Conservation (phyloP, 2,888 invertebrate species). For the Ophraella communa region DNA sequence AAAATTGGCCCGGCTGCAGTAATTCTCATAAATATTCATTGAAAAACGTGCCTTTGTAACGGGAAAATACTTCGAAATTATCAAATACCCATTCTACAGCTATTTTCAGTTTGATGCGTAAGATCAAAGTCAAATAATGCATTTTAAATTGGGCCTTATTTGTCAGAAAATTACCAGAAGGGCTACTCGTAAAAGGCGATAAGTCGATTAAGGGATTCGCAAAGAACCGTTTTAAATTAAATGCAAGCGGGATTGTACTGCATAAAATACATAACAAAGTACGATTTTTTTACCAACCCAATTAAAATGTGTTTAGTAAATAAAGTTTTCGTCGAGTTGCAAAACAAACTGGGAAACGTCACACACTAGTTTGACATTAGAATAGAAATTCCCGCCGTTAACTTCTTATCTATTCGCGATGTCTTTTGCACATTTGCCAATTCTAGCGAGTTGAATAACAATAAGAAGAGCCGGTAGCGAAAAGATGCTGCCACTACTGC, state of each 20-base stretch:
- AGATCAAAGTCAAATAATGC: slow-evolving; percentile 38
- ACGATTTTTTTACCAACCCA: not conserved
- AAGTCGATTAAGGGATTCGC: slow-evolving; percentile 17
- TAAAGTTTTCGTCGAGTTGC: not conserved
- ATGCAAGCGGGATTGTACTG: not conserved
- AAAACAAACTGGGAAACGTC: too few relatives aligned
- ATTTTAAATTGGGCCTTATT: slow-evolving; percentile 27
- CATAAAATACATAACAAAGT: not conserved
- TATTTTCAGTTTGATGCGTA: slow-evolving; percentile 31
- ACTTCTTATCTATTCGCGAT: slow-evolving; percentile 56
- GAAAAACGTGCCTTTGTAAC: slow-evolving; percentile 43
- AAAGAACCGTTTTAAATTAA: not conserved
- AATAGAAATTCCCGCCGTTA: slow-evolving; percentile 46
- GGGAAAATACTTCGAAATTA: slow-evolving; percentile 40
- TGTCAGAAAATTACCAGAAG: slow-evolving; percentile 13
- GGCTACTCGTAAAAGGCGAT: slow-evolving; percentile 5
- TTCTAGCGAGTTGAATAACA: slow-evolving; percentile 55
- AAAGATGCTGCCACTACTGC: slow-evolving; percentile 45
- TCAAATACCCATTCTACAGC: slow-evolving; percentile 30
- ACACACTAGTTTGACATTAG: slow-evolving; percentile 4
- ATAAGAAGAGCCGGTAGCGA: slow-evolving; percentile 45
- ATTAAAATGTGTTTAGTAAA: too few relatives aligned
- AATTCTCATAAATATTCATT: slow-evolving; percentile 48
- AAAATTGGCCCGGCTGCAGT: slow-evolving; percentile 38
- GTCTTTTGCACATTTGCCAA: slow-evolving; percentile 58